These are phyloP conservation scores for Synergus itoensis DNA, from an alignment of 2,888 invertebrate species.

Conservation along the genomic window DNA sequence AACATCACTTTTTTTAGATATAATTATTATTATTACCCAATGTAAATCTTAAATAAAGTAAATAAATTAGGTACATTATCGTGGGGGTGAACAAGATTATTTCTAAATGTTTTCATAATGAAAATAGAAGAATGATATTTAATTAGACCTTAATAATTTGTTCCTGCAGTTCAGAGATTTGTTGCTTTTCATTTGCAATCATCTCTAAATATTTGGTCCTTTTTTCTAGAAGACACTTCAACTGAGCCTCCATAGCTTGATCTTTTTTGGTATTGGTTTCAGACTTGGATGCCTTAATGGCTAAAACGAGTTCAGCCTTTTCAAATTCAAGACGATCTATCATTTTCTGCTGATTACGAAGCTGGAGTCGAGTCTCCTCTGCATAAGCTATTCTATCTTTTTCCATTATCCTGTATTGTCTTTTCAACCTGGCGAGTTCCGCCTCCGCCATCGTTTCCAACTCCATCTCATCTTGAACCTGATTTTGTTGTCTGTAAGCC, in stretches of 20 bases:
- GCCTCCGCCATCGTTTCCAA: conserved; percentile 89
- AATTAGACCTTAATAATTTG: conserved; percentile 79
- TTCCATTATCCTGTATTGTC: conserved; percentile 92
- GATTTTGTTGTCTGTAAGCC: conserved; percentile 69
- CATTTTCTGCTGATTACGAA: conserved; percentile 83
- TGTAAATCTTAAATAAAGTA: no score
- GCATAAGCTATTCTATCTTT: conserved; percentile 86
- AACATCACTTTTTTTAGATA: no score
- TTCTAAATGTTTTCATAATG: not conserved
- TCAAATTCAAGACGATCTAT: conserved; percentile 82
- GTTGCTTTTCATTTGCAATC: conserved; percentile 79
- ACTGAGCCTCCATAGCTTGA: conserved; percentile 78
- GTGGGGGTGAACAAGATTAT: no score
- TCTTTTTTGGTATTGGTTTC: conserved; percentile 81
- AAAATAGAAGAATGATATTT: not conserved
- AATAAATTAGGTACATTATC: no score
- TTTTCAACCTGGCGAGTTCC: conserved; percentile 87
- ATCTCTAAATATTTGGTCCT: conserved; percentile 80
- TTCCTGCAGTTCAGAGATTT: conserved; percentile 80
- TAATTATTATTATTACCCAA: no score
- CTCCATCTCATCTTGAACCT: conserved; percentile 83
- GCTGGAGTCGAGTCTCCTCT: conserved; percentile 84
- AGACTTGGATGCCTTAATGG: conserved; percentile 81
- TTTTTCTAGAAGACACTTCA: conserved; percentile 80
- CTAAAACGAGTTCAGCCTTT: conserved; percentile 82